Evolutionary conservation across 2,797 vertebrate genomes (phyloP), one percentile per base, ranked within the genome.

Genomic region (Anolis apletophallus): DNA sequence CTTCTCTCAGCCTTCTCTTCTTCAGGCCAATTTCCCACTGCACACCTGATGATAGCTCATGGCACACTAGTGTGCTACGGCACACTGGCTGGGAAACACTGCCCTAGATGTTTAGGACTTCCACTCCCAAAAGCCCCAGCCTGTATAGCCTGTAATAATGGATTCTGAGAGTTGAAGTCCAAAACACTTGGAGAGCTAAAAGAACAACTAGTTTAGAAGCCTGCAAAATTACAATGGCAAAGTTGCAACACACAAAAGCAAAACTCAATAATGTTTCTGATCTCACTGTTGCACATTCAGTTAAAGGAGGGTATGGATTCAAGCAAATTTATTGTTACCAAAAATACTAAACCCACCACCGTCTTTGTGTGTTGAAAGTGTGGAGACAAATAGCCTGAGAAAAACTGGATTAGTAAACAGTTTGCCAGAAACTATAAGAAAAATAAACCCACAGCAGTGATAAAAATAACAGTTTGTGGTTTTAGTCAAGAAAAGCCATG

Each of bases 401-500:
- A 74, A 34, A 7, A 26, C 7, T 11, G 34, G 57, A 54, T 61
- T 71, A 78, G 46, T 52, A 82, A 36, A 71, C 26, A 80, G 64
- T 54, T 73, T 59, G 59, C 29, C 54, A 77, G n/a, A n/a, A 68
- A 59, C 34, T 82, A 17, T 76, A 61, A 55, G 52, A 32, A 69
- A 59, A 67, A 69, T 17, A 50, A 82, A 40, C 32, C n/a, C 17
- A 54, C 40, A 59, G 71, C 72, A 59, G 29, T 23, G 4, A 26
- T 23, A 81, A 55, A 81, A 69, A 76, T 23, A 71, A 85, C 61
- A 21, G 36, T 52, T 23, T 34, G 21, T 64, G 14, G 29, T 71
- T 59, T 82, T 46, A 29, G 40, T 76, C 29, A 40, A 84, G n/a
- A 57, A 79, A 82, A 87, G 64, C 5, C 16, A 88, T 29, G 73